Conservation (phyloP, 2,888 invertebrate species). For the Nomada lathburiana region DNA sequence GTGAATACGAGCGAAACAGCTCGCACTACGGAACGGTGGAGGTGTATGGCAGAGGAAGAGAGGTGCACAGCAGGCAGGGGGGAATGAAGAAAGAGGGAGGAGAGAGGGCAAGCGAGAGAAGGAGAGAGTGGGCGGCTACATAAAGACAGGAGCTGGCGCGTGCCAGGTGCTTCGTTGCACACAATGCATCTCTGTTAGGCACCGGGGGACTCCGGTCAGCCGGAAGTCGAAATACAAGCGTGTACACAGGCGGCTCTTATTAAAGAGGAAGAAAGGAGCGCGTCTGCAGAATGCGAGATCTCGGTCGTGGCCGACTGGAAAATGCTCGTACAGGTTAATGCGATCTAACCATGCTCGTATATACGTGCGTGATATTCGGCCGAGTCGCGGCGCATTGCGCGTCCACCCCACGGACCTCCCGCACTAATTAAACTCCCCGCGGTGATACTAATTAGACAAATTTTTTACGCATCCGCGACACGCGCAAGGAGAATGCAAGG, state of each 20-base stretch:
- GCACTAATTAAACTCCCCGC: conserved; percentile 59
- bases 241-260: conserved; percentile 78
- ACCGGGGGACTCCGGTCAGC: conserved; percentile 69
- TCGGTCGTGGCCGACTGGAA: conserved; percentile 66
- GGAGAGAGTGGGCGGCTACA: conserved; percentile 73
- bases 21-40: conserved; percentile 18
- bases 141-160: conserved; percentile 80
- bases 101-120: conserved; percentile 50
- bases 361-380: conserved; percentile 22
- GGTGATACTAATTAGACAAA: conserved; percentile 37
- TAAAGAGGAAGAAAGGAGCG: conserved; percentile 73
- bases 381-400: conserved; percentile 1
- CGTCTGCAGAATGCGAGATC: conserved; percentile 71
- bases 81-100: conserved; percentile 14
- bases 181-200: conserved; percentile 81
- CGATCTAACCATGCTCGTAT: conserved; percentile 59
- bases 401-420: not conserved
- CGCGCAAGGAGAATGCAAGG: not conserved
- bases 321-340: conserved; percentile 67
- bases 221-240: conserved; percentile 81
- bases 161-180: conserved; percentile 82
- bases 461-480: conserved; percentile 6
- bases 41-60: conserved; percentile 38
- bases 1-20: conserved; percentile 47
- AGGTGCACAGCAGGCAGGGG: not conserved